These are phyloP conservation scores for Eupithecia tripunctaria DNA, from an alignment of 2,888 invertebrate genomes.

Conservation along the genomic window DNA sequence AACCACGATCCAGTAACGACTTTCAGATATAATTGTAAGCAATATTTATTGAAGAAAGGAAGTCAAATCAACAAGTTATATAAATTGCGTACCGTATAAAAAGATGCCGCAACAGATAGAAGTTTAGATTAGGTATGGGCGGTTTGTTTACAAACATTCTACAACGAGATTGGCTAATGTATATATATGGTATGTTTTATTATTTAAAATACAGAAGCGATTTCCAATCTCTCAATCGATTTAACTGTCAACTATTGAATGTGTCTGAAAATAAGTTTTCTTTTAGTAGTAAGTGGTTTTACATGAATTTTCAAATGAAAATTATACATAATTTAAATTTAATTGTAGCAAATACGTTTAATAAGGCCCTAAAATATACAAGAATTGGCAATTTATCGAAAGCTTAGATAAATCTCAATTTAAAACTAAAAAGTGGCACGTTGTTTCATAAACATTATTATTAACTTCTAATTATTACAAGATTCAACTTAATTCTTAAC, in stretches of 20 bases:
- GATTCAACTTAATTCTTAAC: constrained; percentile 47
- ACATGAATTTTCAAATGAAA: neutral
- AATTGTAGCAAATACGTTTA: constrained; percentile 18
- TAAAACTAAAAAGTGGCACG: constrained; percentile 56
- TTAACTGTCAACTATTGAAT: neutral
- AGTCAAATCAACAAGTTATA: no score
- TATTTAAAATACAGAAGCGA: neutral
- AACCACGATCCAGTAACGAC: no score
- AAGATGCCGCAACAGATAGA: no score
- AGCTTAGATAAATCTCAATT: constrained; percentile 62
- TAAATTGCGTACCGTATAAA: no score
- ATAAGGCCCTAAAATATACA: constrained; percentile 24
- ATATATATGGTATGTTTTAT: neutral
- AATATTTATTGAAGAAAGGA: no score
- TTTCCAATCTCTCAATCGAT: neutral
- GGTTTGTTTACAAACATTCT: no score
- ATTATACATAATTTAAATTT: neutral
- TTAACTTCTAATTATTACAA: constrained; percentile 42
- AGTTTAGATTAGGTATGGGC: no score
- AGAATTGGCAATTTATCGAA: constrained; percentile 56
- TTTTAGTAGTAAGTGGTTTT: neutral
- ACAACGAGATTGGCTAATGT: no score
- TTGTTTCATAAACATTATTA: constrained; percentile 48
- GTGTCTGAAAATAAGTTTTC: neutral
- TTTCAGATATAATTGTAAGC: no score